Evolutionary conservation across 2,888 invertebrate genomes (phyloP).

Genomic region (Nemotelus nigrinus): DNA sequence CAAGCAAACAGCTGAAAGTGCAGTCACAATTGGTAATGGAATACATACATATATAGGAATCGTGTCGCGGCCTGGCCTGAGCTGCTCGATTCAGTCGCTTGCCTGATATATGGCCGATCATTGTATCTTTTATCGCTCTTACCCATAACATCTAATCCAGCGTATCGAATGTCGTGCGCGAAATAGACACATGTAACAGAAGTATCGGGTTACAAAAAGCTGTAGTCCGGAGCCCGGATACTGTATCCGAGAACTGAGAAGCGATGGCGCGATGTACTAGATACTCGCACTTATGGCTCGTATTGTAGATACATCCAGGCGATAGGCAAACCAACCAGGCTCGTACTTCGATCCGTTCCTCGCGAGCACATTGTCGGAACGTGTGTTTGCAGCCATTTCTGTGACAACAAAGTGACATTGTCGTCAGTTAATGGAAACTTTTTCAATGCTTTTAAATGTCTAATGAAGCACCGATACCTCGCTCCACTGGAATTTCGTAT

Average conservation of each 20-base stretch:
- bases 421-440: constrained; percentile 48
- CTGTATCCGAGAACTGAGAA: constrained; percentile 40
- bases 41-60: constrained; percentile 44
- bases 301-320: constrained; percentile 15
- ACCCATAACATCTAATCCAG: constrained; percentile 51
- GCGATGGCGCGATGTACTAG: constrained; percentile 34
- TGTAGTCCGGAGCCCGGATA: constrained; percentile 28
- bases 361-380: constrained; percentile 7
- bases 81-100: constrained; percentile 17
- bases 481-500: constrained; percentile 46
- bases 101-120: constrained; percentile 51
- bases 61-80: constrained; percentile 13
- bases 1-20: constrained; percentile 27
- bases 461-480: constrained; percentile 48
- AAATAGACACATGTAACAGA: constrained; percentile 51
- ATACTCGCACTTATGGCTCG: constrained; percentile 40
- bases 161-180: constrained; percentile 50
- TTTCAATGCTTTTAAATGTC: constrained; percentile 49
- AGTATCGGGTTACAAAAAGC: constrained; percentile 48
- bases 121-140: constrained; percentile 51
- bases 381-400: constrained; percentile 47
- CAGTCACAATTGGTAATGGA: constrained; percentile 38
- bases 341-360: constrained; percentile 11
- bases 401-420: constrained; percentile 44
- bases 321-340: not conserved